A percentile compares a stretch with the other conserved stretches of the same genome.
Evolutionary conservation across 2,797 vertebrate genomes (phyloP).

Genomic region (Darevskia mixta): DNA sequence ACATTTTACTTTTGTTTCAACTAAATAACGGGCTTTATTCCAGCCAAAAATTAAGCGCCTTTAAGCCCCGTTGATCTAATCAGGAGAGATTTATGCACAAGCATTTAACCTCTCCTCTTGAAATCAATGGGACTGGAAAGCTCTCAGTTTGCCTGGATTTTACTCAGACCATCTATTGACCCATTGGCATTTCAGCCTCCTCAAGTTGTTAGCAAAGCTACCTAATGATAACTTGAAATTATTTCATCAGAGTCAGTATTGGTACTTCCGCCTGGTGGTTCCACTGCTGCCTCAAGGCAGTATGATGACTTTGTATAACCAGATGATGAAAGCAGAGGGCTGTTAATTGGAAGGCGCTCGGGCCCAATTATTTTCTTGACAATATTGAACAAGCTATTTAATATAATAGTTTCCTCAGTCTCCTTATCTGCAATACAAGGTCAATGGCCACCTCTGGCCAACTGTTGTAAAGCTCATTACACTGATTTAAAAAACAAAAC

Average conservation of each 20-base stretch:
- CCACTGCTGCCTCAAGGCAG: neutral
- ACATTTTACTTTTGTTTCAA: too few relatives aligned
- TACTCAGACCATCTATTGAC: too few relatives aligned
- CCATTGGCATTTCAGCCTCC: too few relatives aligned
- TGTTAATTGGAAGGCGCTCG: neutral
- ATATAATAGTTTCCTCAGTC: slow-evolving; percentile 20
- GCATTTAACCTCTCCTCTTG: too few relatives aligned
- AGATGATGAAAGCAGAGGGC: neutral
- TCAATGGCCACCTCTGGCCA: slow-evolving; percentile 24
- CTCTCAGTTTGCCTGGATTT: too few relatives aligned
- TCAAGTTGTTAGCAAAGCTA: neutral
- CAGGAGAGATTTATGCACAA: too few relatives aligned
- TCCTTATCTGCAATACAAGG: slow-evolving; percentile 38
- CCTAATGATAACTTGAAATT: neutral
- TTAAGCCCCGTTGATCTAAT: too few relatives aligned
- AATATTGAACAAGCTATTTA: slow-evolving; percentile 6
- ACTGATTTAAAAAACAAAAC: neutral
- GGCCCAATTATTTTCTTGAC: slow-evolving; percentile 41
- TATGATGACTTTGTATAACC: neutral
- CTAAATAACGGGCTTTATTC: too few relatives aligned
- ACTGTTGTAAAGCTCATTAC: slow-evolving; percentile 24
- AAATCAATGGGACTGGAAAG: too few relatives aligned
- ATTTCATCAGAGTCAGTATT: neutral
- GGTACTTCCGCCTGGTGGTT: neutral
- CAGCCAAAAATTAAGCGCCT: too few relatives aligned